Base-by-base conservation (phyloP, 2,113 vertebrate genomes). In the Galbula dea region DNA sequence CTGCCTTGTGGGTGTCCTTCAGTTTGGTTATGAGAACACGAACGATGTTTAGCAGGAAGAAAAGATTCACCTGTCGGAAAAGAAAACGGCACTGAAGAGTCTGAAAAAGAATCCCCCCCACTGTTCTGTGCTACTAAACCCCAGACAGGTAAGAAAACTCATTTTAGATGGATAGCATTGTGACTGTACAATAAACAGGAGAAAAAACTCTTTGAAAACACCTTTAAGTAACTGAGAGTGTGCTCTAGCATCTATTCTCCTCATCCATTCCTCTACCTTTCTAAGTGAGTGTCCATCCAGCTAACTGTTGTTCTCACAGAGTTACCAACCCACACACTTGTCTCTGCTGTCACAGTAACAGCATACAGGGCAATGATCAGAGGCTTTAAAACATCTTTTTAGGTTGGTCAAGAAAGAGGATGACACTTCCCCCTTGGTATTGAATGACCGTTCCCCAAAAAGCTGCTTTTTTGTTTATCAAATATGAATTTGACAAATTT, bases 1-100 rank as follows among this genome's bases (percentile, higher is more conserved):
- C 99, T 0, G 99, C 99, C 79, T 98, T 98, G 95, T 99, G 99
- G 7, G 99, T 99, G 75, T 99, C 99, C 81, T 99, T 99, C 91
- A 99, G 97, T 90, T 99, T 99, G 75, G 99, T 99, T 96, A 99
- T 99, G 78, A 99, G 98, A 55, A 99, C 99, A 22, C 99, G 99
- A 9, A 99, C 99, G 2, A 99, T 99, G 76, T 99, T 99, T 19
- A 99, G 97, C 23, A 99, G 97, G 85, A 99, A 99, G 95, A 99
- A 99, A 45, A 99, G 96, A 91, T 99, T 99, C 61, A 99, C 99
- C 99, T 99, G 84, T 37, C 2, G 7, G 74, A 37, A 79, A 79
- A 74, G 57, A 41, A 86, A 83, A 72, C 3, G 34, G 14, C 26
- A 9, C 37, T 65, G 81, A 52, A 67, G 67, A 18, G 10, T 5